Evolutionary conservation across 1,140 invertebrate species (phyloP), one percentile per base, ranked within the genome.

Genomic region (Aphis gossypii): DNA sequence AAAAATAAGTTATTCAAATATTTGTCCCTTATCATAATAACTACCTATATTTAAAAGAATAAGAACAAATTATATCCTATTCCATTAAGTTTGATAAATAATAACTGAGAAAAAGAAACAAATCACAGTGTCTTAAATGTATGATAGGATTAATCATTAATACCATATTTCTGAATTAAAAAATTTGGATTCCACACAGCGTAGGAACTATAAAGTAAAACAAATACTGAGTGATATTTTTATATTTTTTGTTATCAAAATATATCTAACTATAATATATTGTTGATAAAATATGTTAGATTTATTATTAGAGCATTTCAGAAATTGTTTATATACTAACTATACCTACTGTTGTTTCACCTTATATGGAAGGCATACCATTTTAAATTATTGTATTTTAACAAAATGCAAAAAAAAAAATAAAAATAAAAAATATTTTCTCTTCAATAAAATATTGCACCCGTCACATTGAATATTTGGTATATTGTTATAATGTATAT

Each of bases 311-410:
- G 14, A n/a, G 30, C 14, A 68, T 68, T n/a, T 68, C 14, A 68
- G 4, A 68, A 68, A 68, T 14, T n/a, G 14, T 68, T 30, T 3
- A 18, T 0, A 18, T 68, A n/a, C 14, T 18, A 4, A 68, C 14
- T 68, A n/a, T 0, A 68, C 9, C 60, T 68, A 68, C 30, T n/a
- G 30, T 68, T n/a, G 14, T 68, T 14, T 18, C 9, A 18, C 11
- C 14, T 23, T 68, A 18, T 68, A n/a, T 18, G 60, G 14, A 68
- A 14, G 11, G 30, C 14, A n/a, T n/a, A n/a, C 14, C 14, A n/a
- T 68, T n/a, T n/a, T 68, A 68, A 68, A 68, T 68, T 68, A 68
- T 68, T 68, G 30, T 68, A 68, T 68, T 68, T 68, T 68, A 68
- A 68, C 14, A 68, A 68, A 68, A 68, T 68, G 60, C 1, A 21